Conservation (phyloP, 2,113 vertebrate species). For the Columba janthina region DNA sequence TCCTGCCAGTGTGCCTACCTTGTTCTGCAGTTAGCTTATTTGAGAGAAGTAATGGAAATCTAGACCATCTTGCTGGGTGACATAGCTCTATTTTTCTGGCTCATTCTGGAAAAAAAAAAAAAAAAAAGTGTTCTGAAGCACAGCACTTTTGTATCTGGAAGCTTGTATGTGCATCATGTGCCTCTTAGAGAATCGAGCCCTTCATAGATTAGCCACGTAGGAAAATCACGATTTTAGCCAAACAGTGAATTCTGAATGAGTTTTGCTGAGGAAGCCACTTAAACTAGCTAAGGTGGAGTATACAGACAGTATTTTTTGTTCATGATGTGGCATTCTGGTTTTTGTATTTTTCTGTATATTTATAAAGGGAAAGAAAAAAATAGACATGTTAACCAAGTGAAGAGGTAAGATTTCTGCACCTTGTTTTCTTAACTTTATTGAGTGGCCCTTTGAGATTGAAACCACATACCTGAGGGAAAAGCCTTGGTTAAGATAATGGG, state of each 20-base stretch:
- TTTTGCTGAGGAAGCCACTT: not conserved
- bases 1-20: not conserved
- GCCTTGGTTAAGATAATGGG: not conserved
- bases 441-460: not conserved
- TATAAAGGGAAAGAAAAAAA: not conserved
- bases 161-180: not conserved
- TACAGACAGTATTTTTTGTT: not conserved
- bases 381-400: not conserved
- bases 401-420: not conserved
- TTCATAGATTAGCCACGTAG: not conserved
- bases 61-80: not conserved
- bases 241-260: not conserved
- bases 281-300: not conserved
- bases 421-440: not conserved
- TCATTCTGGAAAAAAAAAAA: not conserved
- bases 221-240: not conserved
- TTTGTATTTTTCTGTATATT: not conserved
- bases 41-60: not conserved
- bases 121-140: not conserved
- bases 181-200: not conserved
- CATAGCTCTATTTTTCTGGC: not conserved
- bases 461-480: rapidly evolving
- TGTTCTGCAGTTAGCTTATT: not conserved
- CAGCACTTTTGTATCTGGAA: not conserved
- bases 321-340: rapidly evolving